Conservation (phyloP, 2,888 invertebrate species). For the Nephrotoma appendiculata region DNA sequence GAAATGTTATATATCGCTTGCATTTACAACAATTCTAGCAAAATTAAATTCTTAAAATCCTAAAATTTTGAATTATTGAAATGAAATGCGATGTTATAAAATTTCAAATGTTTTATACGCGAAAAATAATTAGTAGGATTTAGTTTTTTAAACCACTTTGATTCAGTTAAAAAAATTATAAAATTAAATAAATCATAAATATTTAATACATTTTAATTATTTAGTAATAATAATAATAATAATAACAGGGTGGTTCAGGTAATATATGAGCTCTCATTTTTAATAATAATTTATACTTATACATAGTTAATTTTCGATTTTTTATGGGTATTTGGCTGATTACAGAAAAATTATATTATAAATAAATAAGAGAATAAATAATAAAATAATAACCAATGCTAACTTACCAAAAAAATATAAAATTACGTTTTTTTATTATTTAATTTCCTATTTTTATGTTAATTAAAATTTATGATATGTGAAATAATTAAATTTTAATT, state of each 20-base stretch:
- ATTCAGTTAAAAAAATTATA: neutral
- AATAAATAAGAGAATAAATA: neutral
- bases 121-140: neutral
- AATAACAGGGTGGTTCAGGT: conserved; percentile 1
- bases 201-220: neutral
- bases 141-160: neutral
- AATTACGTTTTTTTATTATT: neutral
- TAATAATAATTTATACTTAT: conserved; percentile 2
- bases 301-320: neutral
- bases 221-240: neutral
- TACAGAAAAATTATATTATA: neutral
- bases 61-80: neutral
- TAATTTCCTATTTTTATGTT: neutral
- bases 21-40: neutral
- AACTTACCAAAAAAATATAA: neutral
- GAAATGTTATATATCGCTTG: neutral
- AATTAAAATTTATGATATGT: conserved; percentile 1
- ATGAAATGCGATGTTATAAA: neutral
- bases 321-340: neutral
- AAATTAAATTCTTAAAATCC: neutral
- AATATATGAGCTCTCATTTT: conserved; percentile 4
- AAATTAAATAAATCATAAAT: neutral
- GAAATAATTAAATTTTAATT: neutral
- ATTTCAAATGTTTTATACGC: neutral
- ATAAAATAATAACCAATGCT: neutral